Evolutionary conservation across 2,888 invertebrate species (phyloP).

Genomic region (Minunthozetes semirufus): DNA sequence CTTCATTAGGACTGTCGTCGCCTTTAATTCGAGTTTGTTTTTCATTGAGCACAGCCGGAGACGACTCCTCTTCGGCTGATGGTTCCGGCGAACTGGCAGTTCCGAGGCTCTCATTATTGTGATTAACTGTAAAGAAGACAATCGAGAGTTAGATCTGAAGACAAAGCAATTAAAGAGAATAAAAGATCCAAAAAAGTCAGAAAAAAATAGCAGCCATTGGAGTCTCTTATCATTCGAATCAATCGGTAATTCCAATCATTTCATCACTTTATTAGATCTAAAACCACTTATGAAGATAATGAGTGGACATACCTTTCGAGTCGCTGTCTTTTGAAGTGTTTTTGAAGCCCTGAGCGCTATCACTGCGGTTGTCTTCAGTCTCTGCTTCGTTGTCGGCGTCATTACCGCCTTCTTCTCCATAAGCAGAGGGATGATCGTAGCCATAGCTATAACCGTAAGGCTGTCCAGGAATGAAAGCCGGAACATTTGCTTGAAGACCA

Average conservation of each 20-base stretch:
- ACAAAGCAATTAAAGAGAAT: background rate
- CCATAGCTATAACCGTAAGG: slow-evolving; percentile 21
- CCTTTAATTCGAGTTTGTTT: no score
- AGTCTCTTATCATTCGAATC: slow-evolving; percentile 6
- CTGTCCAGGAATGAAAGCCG: slow-evolving; percentile 39
- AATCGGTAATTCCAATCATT: slow-evolving; percentile 28
- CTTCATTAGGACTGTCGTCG: background rate
- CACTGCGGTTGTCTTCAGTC: slow-evolving; percentile 10
- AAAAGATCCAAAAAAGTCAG: background rate
- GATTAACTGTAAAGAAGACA: background rate
- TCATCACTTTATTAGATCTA: background rate
- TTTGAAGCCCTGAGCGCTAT: background rate
- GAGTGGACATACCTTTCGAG: background rate
- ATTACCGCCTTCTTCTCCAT: slow-evolving; percentile 21
- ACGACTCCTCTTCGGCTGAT: background rate
- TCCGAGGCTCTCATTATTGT: background rate
- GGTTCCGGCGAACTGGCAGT: background rate
- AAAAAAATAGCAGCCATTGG: slow-evolving; percentile 28
- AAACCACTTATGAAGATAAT: background rate
- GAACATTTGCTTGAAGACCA: slow-evolving; percentile 39
- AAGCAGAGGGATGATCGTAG: background rate
- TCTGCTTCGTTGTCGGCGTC: slow-evolving; percentile 32
- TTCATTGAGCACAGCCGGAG: background rate
- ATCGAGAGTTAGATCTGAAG: background rate
- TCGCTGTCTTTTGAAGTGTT: background rate